These are phyloP conservation scores for Speoplatyrhinus poulsoni DNA, from an alignment of 2,113 vertebrate genomes.

Conservation along the genomic window DNA sequence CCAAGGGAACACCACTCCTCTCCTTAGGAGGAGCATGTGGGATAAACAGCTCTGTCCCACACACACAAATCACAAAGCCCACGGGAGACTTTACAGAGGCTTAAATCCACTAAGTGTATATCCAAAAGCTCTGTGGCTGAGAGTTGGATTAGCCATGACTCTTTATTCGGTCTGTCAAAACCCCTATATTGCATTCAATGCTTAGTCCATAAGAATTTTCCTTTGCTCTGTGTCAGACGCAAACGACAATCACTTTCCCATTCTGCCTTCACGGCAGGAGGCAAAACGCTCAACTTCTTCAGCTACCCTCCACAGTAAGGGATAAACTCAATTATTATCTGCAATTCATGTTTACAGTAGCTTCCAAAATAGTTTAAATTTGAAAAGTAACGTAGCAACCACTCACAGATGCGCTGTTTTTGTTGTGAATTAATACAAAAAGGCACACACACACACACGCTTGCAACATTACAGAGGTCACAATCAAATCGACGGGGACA, in stretches of 20 bases:
- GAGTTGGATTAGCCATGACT: conserved; percentile 33
- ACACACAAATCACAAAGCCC: conserved; percentile 6
- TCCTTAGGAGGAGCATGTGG: conserved; percentile 54
- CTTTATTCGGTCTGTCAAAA: not conserved
- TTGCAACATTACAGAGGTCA: conserved; percentile 18
- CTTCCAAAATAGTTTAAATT: no score
- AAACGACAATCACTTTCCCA: no score
- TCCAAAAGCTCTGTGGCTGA: conserved; percentile 46
- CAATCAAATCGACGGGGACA: conserved; percentile 53
- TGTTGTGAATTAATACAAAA: conserved; percentile 3
- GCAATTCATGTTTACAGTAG: no score
- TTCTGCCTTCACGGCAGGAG: no score
- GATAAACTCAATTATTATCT: no score
- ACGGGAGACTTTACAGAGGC: conserved; percentile 49
- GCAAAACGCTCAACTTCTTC: no score
- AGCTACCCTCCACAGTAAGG: no score
- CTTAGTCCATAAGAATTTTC: not conserved
- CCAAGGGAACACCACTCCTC: conserved; percentile 51
- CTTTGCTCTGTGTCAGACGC: not conserved
- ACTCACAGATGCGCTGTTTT: conserved; percentile 2
- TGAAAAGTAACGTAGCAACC: no score
- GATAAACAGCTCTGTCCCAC: conserved; percentile 36
- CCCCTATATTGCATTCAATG: not conserved
- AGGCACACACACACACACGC: no score
- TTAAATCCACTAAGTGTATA: conserved; percentile 50